These are phyloP conservation scores for Macrochelys suwanniensis DNA, from an alignment of 2,797 vertebrate genomes.

Conservation along the genomic window DNA sequence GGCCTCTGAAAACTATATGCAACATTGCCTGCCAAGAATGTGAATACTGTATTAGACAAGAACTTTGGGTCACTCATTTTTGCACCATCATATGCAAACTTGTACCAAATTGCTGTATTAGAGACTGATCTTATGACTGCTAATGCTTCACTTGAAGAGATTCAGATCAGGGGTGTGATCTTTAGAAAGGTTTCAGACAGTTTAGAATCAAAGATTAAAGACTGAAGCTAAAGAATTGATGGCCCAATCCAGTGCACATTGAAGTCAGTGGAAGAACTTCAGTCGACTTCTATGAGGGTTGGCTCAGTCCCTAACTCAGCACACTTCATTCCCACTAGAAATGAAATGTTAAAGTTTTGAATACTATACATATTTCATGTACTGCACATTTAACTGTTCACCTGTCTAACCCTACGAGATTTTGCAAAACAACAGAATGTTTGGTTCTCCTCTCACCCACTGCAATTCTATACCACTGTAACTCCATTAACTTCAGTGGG, in stretches of 20 bases:
- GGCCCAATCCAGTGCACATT: neutral
- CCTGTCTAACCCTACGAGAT: neutral
- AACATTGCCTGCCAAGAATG: neutral
- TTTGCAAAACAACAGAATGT: neutral
- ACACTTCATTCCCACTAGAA: neutral
- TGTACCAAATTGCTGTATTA: neutral
- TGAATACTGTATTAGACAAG: neutral
- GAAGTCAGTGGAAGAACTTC: neutral
- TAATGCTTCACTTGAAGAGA: accelerated
- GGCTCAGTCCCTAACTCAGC: neutral
- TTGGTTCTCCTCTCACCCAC: neutral
- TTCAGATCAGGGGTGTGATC: neutral
- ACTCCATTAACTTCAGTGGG: neutral
- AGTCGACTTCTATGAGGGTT: neutral
- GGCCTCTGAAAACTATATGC: neutral
- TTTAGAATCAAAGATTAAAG: neutral
- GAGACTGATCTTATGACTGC: neutral
- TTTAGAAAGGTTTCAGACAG: neutral
- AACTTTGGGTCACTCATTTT: neutral
- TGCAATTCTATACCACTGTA: neutral
- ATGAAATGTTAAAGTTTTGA: neutral
- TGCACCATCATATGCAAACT: neutral
- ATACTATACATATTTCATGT: neutral
- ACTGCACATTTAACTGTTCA: neutral
- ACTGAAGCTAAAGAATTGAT: neutral